Percentiles rank a stretch among this genome's conserved stretches.
phyloP scores from a whole-genome alignment of 1,140 invertebrate genomes.

The Andricus grossulariae region DNA sequence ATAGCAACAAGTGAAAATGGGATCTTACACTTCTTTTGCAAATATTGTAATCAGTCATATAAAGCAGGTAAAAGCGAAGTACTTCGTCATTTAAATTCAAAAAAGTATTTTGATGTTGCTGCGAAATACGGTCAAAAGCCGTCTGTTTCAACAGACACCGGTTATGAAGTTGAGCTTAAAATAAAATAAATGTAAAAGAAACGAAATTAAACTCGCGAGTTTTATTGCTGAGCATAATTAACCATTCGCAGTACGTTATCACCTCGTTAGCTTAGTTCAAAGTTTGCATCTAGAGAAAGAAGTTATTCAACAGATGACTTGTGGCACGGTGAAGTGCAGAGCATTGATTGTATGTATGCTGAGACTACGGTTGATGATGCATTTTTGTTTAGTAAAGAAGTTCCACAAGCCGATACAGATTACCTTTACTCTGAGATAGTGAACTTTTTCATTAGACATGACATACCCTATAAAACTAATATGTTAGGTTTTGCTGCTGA shows the following conservation, averaged over 20 bases:
- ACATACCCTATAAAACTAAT: conserved; percentile 65
- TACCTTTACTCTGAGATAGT: conserved; percentile 49
- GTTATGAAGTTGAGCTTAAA: conserved; percentile 52
- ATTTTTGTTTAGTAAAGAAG: conserved; percentile 49
- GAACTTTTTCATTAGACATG: conserved; percentile 57
- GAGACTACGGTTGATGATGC: conserved; percentile 56
- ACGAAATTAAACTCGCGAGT: no score
- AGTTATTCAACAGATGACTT: no score
- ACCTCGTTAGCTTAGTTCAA: no score
- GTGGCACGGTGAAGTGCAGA: no score
- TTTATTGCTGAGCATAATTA: no score
- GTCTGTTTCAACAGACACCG: conserved; percentile 56
- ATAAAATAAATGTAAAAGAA: no score
- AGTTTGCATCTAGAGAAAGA: no score
- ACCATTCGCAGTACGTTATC: no score
- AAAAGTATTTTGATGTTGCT: conserved; percentile 1
- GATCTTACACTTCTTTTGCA: conserved; percentile 9
- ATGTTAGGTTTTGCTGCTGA: conserved; percentile 68
- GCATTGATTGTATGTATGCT: neutral
- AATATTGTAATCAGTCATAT: conserved; percentile 14
- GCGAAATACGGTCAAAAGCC: conserved; percentile 55
- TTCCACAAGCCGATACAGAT: conserved; percentile 56
- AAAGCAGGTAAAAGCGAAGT: conserved; percentile 32
- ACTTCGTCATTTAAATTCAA: conserved; percentile 15
- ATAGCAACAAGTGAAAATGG: conserved; percentile 9